phyloP scores from a whole-genome alignment of 2,113 vertebrate species.

The Xerus inauris region DNA sequence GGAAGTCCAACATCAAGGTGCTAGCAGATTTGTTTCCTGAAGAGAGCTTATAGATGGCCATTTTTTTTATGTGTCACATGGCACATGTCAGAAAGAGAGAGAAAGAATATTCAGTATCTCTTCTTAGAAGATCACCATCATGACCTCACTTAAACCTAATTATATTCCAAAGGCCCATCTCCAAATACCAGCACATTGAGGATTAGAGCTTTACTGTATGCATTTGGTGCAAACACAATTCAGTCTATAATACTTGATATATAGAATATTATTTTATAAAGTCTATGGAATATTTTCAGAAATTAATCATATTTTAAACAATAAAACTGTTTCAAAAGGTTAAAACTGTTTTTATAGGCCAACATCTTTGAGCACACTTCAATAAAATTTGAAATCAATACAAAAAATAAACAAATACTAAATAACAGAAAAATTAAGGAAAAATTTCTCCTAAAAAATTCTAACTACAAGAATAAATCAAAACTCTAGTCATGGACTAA shows the following conservation, averaged over 20 bases:
- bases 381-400: conserved; percentile 41
- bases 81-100: not conserved
- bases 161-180: not conserved
- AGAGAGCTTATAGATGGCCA: not conserved
- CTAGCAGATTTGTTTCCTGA: not conserved
- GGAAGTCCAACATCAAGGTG: not conserved
- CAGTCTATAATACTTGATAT: not conserved
- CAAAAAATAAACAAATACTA: conserved; percentile 27
- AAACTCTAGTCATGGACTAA: conserved; percentile 27
- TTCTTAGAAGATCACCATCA: not conserved
- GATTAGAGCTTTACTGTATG: not conserved
- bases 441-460: conserved; percentile 24
- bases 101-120: not conserved
- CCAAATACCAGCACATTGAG: not conserved
- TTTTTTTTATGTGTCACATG: not conserved
- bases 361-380: not conserved
- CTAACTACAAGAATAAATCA: conserved; percentile 27
- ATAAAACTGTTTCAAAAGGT: conserved; percentile 3
- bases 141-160: not conserved
- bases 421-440: conserved; percentile 18
- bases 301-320: not conserved
- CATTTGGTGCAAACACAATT: not conserved
- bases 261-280: conserved; percentile 37
- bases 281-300: not conserved
- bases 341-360: not conserved